A percentile compares a stretch with the other conserved stretches of the same genome.
Conservation (phyloP, 2,888 invertebrate species). For the Drosophila gaucha region DNA sequence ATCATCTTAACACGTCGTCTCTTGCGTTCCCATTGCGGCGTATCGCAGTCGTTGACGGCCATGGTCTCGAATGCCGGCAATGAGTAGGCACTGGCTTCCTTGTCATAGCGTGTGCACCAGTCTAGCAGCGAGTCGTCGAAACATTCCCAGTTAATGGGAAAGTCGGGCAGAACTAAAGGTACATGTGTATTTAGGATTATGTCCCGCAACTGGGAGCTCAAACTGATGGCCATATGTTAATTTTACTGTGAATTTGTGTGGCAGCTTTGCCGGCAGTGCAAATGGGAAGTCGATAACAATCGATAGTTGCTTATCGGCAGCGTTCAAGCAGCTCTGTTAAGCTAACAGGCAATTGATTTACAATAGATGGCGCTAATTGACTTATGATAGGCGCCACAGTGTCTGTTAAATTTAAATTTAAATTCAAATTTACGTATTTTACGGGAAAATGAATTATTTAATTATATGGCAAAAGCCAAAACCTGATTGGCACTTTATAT, state of each 20-base stretch:
- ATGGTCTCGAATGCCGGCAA: slow-evolving; percentile 73
- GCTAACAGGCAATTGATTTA: background rate
- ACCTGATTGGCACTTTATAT: background rate
- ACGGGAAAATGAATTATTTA: background rate
- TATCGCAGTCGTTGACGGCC: slow-evolving; percentile 71
- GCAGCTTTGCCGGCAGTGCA: slow-evolving; percentile 4
- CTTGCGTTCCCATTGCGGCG: slow-evolving; percentile 92
- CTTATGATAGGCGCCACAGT: slow-evolving; percentile 22
- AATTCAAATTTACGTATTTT: background rate
- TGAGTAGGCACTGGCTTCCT: background rate
- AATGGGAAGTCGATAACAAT: slow-evolving; percentile 4
- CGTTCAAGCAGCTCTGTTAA: slow-evolving; percentile 7
- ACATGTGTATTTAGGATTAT: slow-evolving; percentile 81
- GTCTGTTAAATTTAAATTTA: slow-evolving; percentile 9
- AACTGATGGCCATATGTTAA: slow-evolving; percentile 13
- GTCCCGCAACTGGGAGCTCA: slow-evolving; percentile 61
- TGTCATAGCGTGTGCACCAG: slow-evolving; percentile 79
- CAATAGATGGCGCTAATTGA: slow-evolving; percentile 23
- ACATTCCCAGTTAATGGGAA: slow-evolving; percentile 77
- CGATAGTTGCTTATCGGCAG: slow-evolving; percentile 13
- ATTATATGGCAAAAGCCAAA: background rate
- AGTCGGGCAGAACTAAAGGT: slow-evolving; percentile 79
- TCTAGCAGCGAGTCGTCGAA: slow-evolving; percentile 71
- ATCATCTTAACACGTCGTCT: slow-evolving; percentile 87
- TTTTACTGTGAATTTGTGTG: slow-evolving; percentile 10